A percentile compares a stretch with the other conserved stretches of the same genome.
Evolutionary conservation across 1,140 invertebrate species (phyloP).

Genomic region (Zaprionus inermis): DNA sequence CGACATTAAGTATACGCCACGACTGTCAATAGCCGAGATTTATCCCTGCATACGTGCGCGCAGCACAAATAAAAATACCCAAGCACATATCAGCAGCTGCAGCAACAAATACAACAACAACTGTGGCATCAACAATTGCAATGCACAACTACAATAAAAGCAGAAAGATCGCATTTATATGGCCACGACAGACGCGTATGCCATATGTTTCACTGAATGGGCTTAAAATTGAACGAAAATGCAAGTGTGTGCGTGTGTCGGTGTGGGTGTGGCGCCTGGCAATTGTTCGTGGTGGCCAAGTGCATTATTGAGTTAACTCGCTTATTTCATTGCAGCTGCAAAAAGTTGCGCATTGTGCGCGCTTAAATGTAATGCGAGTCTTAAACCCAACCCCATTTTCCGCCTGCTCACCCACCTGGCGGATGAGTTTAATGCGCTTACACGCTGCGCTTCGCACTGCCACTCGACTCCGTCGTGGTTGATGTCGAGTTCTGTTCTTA

Average conservation of each 20-base stretch:
- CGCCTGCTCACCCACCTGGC: slow-evolving; percentile 31
- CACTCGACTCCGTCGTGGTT: not conserved
- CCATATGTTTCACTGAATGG: slow-evolving; percentile 70
- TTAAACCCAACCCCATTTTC: slow-evolving; percentile 30
- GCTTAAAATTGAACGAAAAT: slow-evolving; percentile 58
- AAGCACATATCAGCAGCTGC: slow-evolving; percentile 27
- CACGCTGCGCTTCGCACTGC: slow-evolving; percentile 43
- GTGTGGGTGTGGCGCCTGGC: slow-evolving; percentile 38
- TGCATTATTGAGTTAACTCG: slow-evolving; percentile 79
- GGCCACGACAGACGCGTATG: slow-evolving; percentile 47
- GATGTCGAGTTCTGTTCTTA: slow-evolving; percentile 45
- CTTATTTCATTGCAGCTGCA: slow-evolving; percentile 64
- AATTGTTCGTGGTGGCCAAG: slow-evolving; percentile 57
- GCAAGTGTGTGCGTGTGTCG: slow-evolving; percentile 41
- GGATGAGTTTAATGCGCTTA: slow-evolving; percentile 72
- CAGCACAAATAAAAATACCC: slow-evolving; percentile 23
- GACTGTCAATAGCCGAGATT: slow-evolving; percentile 31
- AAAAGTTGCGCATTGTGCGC: slow-evolving; percentile 64
- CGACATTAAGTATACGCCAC: slow-evolving; percentile 40
- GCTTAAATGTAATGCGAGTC: slow-evolving; percentile 65
- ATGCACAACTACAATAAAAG: slow-evolving; percentile 42
- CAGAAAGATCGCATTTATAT: slow-evolving; percentile 54
- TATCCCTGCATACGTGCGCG: slow-evolving; percentile 8
- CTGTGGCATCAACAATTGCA: slow-evolving; percentile 9
- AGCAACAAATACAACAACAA: not conserved